Base-by-base conservation (phyloP, 1,140 invertebrate species). In the Sycophila sp. region DNA sequence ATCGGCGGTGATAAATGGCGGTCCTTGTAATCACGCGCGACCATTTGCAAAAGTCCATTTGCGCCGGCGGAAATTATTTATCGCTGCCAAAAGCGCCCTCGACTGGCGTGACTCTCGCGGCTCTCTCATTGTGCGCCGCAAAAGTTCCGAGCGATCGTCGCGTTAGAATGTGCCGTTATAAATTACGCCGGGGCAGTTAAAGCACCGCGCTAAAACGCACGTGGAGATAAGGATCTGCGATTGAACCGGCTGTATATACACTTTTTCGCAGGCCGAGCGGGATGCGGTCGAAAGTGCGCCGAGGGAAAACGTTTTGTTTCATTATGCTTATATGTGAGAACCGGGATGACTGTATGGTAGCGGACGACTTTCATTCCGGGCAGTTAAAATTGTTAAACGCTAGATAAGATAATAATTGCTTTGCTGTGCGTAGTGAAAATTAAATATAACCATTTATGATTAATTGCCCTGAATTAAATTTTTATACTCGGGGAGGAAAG, bases 201-300 rank as follows among this genome's bases (percentile, higher is more conserved):
- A 49, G 45, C 4, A 17, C 24, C 7, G 28, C 4, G 51, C 1
- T 28, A 51, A 24, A 1, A 7, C 2, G 5, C 24, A 24, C 30
- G 32, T n/a, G 19, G 58, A 63, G 42, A 15, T 17, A 49, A 5
- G 47, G 19, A 49, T 11, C 17, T 26, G 10, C 59, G 19, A 77
- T 79, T 80, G 68, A 83, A 82, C 84, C 3, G 4, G 49, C 26
- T 34, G 53, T n/a, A n/a, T n/a, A 34, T 56, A 28, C 32, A 56
- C n/a, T 19, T 51, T 51, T 26, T 17, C 40, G 2, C 2, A 15
- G 40, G 40, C 10, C 4, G 28, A 15, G 11, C 4, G 30, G n/a
- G 53, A n/a, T 17, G 3, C n/a, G n/a, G n/a, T n/a, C n/a, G n/a
- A n/a, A n/a, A n/a, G n/a, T n/a, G n/a, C n/a, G n/a, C n/a, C n/a